A percentile compares a stretch with the other conserved stretches of the same genome.
These are phyloP conservation scores for Caenorhabditis afra DNA, from an alignment of 2,888 invertebrate genomes.

Conservation along the genomic window DNA sequence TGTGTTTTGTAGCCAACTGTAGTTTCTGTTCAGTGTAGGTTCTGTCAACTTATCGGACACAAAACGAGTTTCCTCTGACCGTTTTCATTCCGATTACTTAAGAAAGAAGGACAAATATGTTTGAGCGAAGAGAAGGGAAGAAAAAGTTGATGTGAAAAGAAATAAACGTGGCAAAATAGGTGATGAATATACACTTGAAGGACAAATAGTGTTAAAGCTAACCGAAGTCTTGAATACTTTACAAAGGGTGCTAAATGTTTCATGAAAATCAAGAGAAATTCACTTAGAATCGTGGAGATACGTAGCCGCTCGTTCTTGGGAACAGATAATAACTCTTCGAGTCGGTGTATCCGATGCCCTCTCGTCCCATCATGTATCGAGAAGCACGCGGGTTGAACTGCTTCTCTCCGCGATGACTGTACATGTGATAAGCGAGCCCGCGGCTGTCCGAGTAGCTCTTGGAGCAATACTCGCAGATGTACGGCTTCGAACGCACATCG, in stretches of 20 bases:
- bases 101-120: slow-evolving; percentile 10
- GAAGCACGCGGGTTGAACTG: slow-evolving; percentile 78
- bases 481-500: slow-evolving; percentile 78
- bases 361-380: slow-evolving; percentile 78
- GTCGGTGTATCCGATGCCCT: slow-evolving; percentile 72
- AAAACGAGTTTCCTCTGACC: slow-evolving; percentile 50
- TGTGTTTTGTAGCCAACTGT: slow-evolving; percentile 52
- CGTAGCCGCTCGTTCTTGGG: slow-evolving; percentile 67
- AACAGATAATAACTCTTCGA: slow-evolving; percentile 63
- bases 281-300: slow-evolving; percentile 44
- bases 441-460: slow-evolving; percentile 78
- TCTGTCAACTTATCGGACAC: slow-evolving; percentile 39
- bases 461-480: slow-evolving; percentile 80
- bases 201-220: slow-evolving; percentile 53
- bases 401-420: slow-evolving; percentile 75
- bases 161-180: neutral
- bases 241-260: slow-evolving; percentile 25
- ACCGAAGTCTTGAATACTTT: slow-evolving; percentile 30
- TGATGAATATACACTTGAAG: slow-evolving; percentile 37
- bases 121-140: neutral
- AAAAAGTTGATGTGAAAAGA: neutral
- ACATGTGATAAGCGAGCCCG: slow-evolving; percentile 79
- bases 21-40: slow-evolving; percentile 50
- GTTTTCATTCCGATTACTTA: slow-evolving; percentile 22
- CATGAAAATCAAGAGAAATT: neutral